Evolutionary conservation across 2,113 vertebrate species (phyloP), one percentile per base, ranked within the genome.

Genomic region (Rissa tridactyla): DNA sequence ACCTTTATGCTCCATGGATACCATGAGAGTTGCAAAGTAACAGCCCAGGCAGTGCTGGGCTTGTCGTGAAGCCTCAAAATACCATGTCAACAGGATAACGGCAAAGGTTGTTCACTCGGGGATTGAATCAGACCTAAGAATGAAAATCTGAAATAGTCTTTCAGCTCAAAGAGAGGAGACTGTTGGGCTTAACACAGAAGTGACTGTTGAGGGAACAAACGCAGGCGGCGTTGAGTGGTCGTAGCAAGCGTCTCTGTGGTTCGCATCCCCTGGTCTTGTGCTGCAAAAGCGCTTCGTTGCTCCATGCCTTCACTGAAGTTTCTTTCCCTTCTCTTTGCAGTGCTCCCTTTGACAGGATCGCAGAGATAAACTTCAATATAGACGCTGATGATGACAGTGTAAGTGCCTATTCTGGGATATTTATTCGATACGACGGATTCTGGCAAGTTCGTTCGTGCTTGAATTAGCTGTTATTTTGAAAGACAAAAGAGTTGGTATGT

Each of bases 301-400:
- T 46, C 6, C 3, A 1, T 49, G 70, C 13, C 6, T 0, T 16
- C 8, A 4, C 69, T 86, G 64, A 77, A 4, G 12, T 10, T 14
- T 29, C 30, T n/a, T 21, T 60, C 46, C 47, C 11, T 80, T 66
- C 46, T 18, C 52, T 17, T 75, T 38, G 26, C 96, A 99, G 99
- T 10, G 99, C 99, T 87, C 99, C 99, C 3, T 99, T 99, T 21
- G 99, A 99, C 98, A 98, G 99, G 96, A 99, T 99, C 40, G 99
- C 99, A 0, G 99, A 99, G 98, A 99, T 99, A 57, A 99, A 98
- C 98, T 99, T 99, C 98, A 99, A 96, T 90, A 98, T 99, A 6
- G 99, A 99, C 6, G 99, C 99, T 0, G 99, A 99, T 8, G 99
- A 99, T 64, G 99, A 99, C 97, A 99, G 98, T 61, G 99, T 99